A percentile compares a stretch with the other conserved stretches of the same genome.
Conservation (phyloP, 1,140 invertebrate species). For the Reticulitermes speratus region DNA sequence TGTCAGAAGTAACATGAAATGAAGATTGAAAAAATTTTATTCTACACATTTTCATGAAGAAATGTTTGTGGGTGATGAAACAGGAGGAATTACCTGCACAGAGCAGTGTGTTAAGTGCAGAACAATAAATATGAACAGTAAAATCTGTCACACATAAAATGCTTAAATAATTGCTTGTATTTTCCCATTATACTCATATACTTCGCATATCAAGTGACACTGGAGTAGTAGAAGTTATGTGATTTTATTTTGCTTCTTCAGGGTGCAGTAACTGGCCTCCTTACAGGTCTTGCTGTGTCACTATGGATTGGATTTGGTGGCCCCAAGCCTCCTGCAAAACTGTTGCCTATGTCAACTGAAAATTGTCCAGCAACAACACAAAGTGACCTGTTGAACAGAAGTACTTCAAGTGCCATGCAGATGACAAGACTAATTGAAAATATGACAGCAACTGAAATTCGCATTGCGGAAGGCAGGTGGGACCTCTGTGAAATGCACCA, state of each 20-base stretch:
- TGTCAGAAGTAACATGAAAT: too few relatives aligned
- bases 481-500: background rate
- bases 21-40: too few relatives aligned
- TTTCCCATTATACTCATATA: too few relatives aligned
- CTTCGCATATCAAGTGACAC: too few relatives aligned
- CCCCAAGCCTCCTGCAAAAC: constrained; percentile 61
- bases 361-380: constrained; percentile 37
- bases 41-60: too few relatives aligned
- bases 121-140: too few relatives aligned
- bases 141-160: too few relatives aligned
- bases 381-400: background rate
- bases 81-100: too few relatives aligned
- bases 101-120: too few relatives aligned
- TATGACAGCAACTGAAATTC: background rate
- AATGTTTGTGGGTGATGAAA: too few relatives aligned
- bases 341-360: constrained; percentile 56
- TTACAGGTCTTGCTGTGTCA: constrained; percentile 64
- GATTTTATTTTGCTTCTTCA: constrained; percentile 38
- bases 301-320: constrained; percentile 86
- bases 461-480: background rate
- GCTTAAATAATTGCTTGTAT: too few relatives aligned
- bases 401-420: background rate
- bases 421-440: background rate
- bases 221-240: too few relatives aligned
- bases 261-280: constrained; percentile 67